Base-by-base conservation (phyloP, 1,140 invertebrate species). In the Euglossa dilemma region DNA sequence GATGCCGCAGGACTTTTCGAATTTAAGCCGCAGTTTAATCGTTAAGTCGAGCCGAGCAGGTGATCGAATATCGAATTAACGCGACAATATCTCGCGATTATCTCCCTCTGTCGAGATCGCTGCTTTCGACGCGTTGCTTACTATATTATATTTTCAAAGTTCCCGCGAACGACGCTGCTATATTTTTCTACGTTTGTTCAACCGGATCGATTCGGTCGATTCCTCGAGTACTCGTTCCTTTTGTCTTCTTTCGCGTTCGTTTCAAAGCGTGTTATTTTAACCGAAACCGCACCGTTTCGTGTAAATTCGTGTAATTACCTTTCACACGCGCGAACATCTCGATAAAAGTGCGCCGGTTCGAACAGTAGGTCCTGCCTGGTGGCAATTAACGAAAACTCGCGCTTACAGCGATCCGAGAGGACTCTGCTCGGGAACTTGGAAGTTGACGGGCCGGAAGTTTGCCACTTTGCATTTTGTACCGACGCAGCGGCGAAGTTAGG, bases 381-480 rank as follows among this genome's bases (percentile, higher is more conserved):
- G 28, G 6, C 43, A 36, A 79, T 79, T 70, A 59, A 28, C 66
- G 54, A 43, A 70, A 79, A 70, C 63, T 69, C 52, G 75, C 56
- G 43, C 23, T 52, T 11, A 18, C 75, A 25, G 7, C 36, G 50
- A 45, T 45, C 43, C 36, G 20, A 43, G 16, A 14, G n/a, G n/a
- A n/a, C n/a, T n/a, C n/a, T 28, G 52, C 28, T 36, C n/a, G 23
- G 14, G 0, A 66, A 66, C 20, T 43, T 54, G n/a, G 2, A 52
- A 52, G 18, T 52, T 52, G 5, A 18, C 20, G 28, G 63, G 5
- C n/a, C 50, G 3, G 36, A 78, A 78, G n/a, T 78, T 70, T 16
- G 36, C 25, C 54, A 47, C 43, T 69, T 78, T 70, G 64, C 76
- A 70, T 70, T 59, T 57, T 59, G 45, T 75, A 75, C n/a, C 50